Evolutionary conservation across 2,797 vertebrate genomes (phyloP), one percentile per base, ranked within the genome.

Genomic region (Distichodus sexfasciatus): DNA sequence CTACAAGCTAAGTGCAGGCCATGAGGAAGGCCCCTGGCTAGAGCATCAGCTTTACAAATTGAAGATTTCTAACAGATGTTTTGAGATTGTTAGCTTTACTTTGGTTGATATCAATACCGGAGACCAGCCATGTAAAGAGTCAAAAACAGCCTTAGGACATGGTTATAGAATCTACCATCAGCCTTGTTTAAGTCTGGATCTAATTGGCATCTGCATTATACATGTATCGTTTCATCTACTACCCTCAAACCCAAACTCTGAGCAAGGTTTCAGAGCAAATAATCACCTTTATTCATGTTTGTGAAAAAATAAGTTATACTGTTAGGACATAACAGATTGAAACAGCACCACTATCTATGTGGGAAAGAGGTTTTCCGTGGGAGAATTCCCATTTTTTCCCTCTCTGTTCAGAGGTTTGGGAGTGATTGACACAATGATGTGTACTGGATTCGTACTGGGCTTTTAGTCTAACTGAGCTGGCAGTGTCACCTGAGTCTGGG

Each of bases 131-230:
- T 33, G 28, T 15, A 7, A 17, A 54, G 17, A 55, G 9, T 17
- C 24, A 43, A n/a, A 40, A 15, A 57, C 54, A 36, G 31, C 17
- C 33, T 12, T 31, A 50, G 60, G 63, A 72, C 62, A 66, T 14
- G 21, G 47, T 62, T 62, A 72, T 48, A 73, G 74, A 71, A 55
- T 57, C 15, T 54, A 55, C 33, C 38, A 53, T 76, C 71, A 47
- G 46, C 35, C 26, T 14, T 71, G 15, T 36, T 51, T 72, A 43
- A 66, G 12, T 67, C 60, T 66, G 72, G 33, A 69, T 38, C 47
- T 73, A n/a, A 57, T 10, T 24, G 11, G 5, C 26, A n/a, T 57
- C 53, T 57, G 1, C 17, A 57, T 12, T 19, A 3, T 3, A 29
- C n/a, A 4, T 31, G n/a, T 7, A 14, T 24, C 19, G 9, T 46